Base-by-base conservation (phyloP, 2,113 vertebrate genomes). In the Hystrix brachyura region DNA sequence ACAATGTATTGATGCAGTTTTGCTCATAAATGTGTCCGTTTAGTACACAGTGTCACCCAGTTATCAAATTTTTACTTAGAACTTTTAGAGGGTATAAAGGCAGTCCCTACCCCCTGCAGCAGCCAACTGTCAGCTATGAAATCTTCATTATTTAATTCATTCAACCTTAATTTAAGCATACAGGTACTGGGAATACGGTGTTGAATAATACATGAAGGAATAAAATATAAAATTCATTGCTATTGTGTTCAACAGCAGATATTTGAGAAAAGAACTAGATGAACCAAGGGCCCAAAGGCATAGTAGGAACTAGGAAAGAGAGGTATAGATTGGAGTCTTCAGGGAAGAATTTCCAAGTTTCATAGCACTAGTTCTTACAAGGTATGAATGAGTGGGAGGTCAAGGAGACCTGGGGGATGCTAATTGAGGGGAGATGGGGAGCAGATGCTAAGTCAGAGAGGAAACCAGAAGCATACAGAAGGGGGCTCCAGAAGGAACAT, bases 41-140 rank as follows among this genome's bases (percentile, higher is more conserved):
- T 86, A 64, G 55, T 64, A 34, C 85, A 55, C 15, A 14, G 32
- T 59, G 85, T 94, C 92, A 90, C 86, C 72, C 48, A 34, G 91
- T 81, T 78, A 43, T 91, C 94, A 79, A 0, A 62, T 62, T 86
- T 78, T 96, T 90, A 60, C 86, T 87, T 62, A 89, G 89, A 85
- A 38, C 85, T 90, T 92, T 57, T 55, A 46, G 38, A 96, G 65
- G 51, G 19, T 53, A 7, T 91, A 62, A 79, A 72, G 57, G n/a
- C 71, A 46, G 65, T 59, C 53, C 59, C 38, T 62, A 2, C 82
- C 62, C 64, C 87, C 38, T 65, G 91, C 78, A 46, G 85, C 91
- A 89, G 53, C 48, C 55, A 80, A 67, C 81, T 62, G 7, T 72
- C 57, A 51, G 59, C 10, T 29, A 34, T 51, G 91, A 91, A 72